Percentiles rank a stretch among this genome's conserved stretches.
These are phyloP conservation scores for Endotricha flammealis DNA, from an alignment of 2,888 invertebrate species.

Conservation along the genomic window DNA sequence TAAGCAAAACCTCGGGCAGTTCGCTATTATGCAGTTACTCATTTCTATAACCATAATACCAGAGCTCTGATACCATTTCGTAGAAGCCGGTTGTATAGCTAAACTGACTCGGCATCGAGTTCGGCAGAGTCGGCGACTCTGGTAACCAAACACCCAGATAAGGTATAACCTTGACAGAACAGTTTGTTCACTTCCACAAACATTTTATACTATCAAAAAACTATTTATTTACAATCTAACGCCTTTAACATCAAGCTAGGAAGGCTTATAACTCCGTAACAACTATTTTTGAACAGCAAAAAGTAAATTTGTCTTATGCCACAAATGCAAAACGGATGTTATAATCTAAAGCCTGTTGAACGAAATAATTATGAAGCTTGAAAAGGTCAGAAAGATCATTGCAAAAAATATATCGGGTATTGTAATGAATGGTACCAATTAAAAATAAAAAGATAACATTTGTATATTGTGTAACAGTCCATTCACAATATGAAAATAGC, in stretches of 20 bases:
- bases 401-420: conserved; percentile 14
- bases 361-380: conserved; percentile 39
- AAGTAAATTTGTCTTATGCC: conserved; percentile 15
- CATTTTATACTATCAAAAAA: conserved; percentile 1
- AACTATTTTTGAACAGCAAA: conserved; percentile 7
- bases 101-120: conserved; percentile 33
- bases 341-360: conserved; percentile 44
- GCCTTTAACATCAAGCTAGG: conserved; percentile 15
- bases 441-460: too few relatives aligned
- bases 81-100: conserved; percentile 35
- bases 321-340: conserved; percentile 49
- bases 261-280: conserved; percentile 23
- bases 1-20: too few relatives aligned
- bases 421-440: too few relatives aligned
- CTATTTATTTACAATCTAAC: conserved; percentile 18
- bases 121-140: conserved; percentile 52
- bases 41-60: too few relatives aligned
- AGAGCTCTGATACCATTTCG: conserved; percentile 18
- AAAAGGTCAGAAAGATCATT: conserved; percentile 31
- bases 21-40: too few relatives aligned
- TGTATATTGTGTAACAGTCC: too few relatives aligned
- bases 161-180: conserved; percentile 51
- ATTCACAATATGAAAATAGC: too few relatives aligned
- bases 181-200: conserved; percentile 20
- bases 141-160: conserved; percentile 62